phyloP scores from a whole-genome alignment of 2,888 invertebrate species.

The Acrobasis consociella region DNA sequence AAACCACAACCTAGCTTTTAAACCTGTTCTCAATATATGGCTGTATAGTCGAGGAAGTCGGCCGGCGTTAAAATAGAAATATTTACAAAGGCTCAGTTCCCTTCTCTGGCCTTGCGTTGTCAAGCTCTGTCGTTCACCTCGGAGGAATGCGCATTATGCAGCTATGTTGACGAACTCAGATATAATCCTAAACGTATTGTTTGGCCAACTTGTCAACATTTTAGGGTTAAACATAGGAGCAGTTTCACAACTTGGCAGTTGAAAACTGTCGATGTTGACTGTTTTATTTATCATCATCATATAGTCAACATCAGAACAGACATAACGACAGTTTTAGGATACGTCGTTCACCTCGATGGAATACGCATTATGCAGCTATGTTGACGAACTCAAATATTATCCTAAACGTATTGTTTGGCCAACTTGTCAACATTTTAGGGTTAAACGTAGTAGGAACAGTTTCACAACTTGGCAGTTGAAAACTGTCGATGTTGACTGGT shows the following conservation, averaged over 20 bases:
- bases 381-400: conserved; percentile 56
- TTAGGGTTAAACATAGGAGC: conserved; percentile 10
- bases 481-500: no score
- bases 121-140: conserved; percentile 65
- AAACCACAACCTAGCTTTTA: neutral
- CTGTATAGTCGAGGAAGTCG: conserved; percentile 23
- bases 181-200: conserved; percentile 32
- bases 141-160: conserved; percentile 71
- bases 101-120: conserved; percentile 76
- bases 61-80: conserved; percentile 36
- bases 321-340: no score
- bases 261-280: neutral
- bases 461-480: neutral
- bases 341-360: conserved; percentile 70
- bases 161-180: conserved; percentile 61
- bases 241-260: neutral
- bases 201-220: conserved; percentile 21
- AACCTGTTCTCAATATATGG: conserved; percentile 8
- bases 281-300: no score
- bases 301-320: no score
- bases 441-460: neutral
- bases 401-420: conserved; percentile 24
- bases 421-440: conserved; percentile 24
- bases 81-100: conserved; percentile 47
- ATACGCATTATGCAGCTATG: conserved; percentile 68